Base-by-base conservation (phyloP, 2,113 vertebrate species). In the Bambusicola thoracicus region DNA sequence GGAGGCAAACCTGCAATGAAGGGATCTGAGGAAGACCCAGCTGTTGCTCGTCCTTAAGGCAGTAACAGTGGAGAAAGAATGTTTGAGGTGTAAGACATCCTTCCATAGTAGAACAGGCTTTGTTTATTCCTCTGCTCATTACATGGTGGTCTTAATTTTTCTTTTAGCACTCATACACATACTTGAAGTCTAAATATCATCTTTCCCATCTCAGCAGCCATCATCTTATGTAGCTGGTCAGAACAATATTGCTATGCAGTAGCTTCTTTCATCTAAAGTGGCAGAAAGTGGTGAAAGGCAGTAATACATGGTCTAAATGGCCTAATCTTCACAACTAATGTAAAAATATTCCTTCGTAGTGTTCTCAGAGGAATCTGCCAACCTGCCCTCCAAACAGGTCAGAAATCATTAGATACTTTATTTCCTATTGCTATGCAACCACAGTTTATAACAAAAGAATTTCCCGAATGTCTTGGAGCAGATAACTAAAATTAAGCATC, bases 381-480 rank as follows among this genome's bases (percentile, higher is more conserved):
- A 79, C 48, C 62, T 82, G 78, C 67, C n/a, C 56, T 82, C 65
- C 44, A 85, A 80, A 62, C 55, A 79, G 21, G 48, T 49, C 58
- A 87, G 3, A 44, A 66, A 40, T 66, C 87, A 92, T 77, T 48
- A 62, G 30, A 81, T 30, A 58, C 14, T 83, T 88, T 46, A 82
- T 63, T 89, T 87, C 40, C 55, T 80, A 79, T 68, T 93, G 53
- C 67, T 75, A 63, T 62, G 74, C 30, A 95, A 58, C 12, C 44
- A 36, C 7, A 65, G 24, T 79, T 94, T 93, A 77, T 34, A 87
- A 63, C 40, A 73, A 76, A 91, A 92, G 30, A 74, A 81, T 82
- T 82, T 34, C 66, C 41, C 79, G 75, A 89, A 87, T 85, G 67
- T 41, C 70, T 93, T 62, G 62, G 74, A 95, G 68, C 59, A 73